Base-by-base conservation (phyloP, 1,140 invertebrate species). In the Diachasmimorpha longicaudata region DNA sequence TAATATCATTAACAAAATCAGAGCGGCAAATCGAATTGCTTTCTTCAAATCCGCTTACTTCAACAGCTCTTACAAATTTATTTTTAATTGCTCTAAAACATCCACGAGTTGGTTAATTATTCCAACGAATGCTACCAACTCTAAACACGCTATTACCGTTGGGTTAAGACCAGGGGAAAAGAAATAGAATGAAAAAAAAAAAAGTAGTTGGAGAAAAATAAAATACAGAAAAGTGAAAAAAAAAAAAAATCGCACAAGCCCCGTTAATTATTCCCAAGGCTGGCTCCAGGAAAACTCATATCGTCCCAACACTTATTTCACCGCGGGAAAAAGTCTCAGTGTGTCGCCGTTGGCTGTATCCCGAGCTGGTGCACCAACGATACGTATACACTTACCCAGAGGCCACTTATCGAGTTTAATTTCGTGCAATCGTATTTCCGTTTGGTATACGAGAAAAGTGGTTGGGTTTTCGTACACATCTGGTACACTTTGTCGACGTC, bases 391-490 rank as follows among this genome's bases (percentile, higher is more conserved):
- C 31, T 31, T 31, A 31, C 31, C 31, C 44, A 16, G n/a, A 9
- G 68, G 39, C 25, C 31, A 66, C 70, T 80, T 77, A 80, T 79
- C 75, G 78, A 71, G 73, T 81, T 81, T 77, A 82, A 82, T 82
- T 82, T 82, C 80, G 77, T 75, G 58, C 77, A 78, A 72, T 78
- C 80, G 80, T 82, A 82, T 82, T 81, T 80, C 13, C 39, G 9
- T 42, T 42, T 42, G 39, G 39, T 42, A 42, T 42, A 42, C 39
- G 39, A 42, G 39, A 42, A 42, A 42, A 42, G 39, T 42, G 39
- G 9, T 42, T 10, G 4, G 9, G 39, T 11, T 42, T 42, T 13
- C 14, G 14, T 55, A 55, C 48, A 55, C 48, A 55, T 6, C 48
- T 19, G 48, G 9, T 55, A 13, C 39, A 42, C 39, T 42, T 42